Evolutionary conservation across 2,888 invertebrate species (phyloP).

Genomic region (Tetragnatha montana): DNA sequence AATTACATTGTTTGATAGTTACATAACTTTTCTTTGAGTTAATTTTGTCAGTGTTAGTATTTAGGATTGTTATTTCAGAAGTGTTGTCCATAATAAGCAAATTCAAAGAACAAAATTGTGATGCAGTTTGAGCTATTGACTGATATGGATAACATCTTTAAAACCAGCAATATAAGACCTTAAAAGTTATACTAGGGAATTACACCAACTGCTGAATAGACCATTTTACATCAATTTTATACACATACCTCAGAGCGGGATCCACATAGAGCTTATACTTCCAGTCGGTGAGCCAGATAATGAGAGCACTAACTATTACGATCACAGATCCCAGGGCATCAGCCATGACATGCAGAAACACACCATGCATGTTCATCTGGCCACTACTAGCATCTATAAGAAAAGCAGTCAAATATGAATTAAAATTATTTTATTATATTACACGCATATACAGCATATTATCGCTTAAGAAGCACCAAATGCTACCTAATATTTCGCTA

Average conservation of each 20-base stretch:
- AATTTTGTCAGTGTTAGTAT: too few species aligned
- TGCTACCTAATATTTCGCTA: too few species aligned
- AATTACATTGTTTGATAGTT: too few species aligned
- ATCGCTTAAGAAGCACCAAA: too few species aligned
- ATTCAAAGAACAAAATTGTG: neutral
- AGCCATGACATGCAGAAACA: slow-evolving; percentile 97
- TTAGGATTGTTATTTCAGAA: neutral
- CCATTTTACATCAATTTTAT: too few species aligned
- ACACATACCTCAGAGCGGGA: slow-evolving; percentile 84
- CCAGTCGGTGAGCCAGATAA: slow-evolving; percentile 86
- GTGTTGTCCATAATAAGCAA: neutral
- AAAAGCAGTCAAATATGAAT: neutral
- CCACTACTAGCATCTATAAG: slow-evolving; percentile 56
- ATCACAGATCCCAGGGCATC: slow-evolving; percentile 97
- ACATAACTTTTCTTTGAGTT: too few species aligned
- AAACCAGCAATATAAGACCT: too few species aligned
- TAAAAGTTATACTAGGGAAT: too few species aligned
- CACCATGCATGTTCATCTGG: slow-evolving; percentile 99
- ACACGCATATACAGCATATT: too few species aligned
- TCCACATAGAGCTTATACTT: slow-evolving; percentile 87
- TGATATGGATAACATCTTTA: too few species aligned
- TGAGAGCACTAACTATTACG: slow-evolving; percentile 88
- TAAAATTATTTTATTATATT: neutral
- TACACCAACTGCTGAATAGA: too few species aligned
- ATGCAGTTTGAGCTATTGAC: neutral